Percentiles rank a stretch among this genome's conserved stretches.
phyloP scores from a whole-genome alignment of 1,140 invertebrate species.

The Drosophila kanapiae region DNA sequence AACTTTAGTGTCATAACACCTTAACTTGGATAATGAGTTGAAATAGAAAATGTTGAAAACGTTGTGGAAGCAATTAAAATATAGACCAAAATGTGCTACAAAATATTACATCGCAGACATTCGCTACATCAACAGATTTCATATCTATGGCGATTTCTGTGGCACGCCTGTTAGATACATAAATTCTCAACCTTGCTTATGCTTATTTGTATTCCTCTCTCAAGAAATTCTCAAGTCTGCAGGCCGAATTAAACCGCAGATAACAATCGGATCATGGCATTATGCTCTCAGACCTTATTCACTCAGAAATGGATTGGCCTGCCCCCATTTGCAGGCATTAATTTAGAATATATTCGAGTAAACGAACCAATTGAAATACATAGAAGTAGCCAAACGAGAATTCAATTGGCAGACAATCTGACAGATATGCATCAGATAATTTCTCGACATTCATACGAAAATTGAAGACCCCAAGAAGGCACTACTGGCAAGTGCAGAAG shows the following conservation, averaged over 20 bases:
- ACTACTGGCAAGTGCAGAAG: slow-evolving; percentile 6
- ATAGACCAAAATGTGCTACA: too few species aligned
- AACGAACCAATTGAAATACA: slow-evolving; percentile 71
- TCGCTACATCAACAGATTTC: too few species aligned
- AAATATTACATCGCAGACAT: too few species aligned
- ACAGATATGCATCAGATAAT: slow-evolving; percentile 38
- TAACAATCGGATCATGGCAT: slow-evolving; percentile 6
- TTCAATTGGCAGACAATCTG: slow-evolving; percentile 64
- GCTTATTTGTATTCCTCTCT: neutral
- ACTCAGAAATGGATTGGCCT: slow-evolving; percentile 1
- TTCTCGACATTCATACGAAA: slow-evolving; percentile 20
- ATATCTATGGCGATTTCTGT: too few species aligned
- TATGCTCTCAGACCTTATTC: neutral
- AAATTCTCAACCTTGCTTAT: too few species aligned
- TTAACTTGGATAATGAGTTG: too few species aligned
- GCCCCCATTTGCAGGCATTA: slow-evolving; percentile 21
- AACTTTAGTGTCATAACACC: too few species aligned
- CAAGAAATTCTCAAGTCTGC: neutral
- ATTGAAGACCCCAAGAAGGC: slow-evolving; percentile 3
- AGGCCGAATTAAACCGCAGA: neutral
- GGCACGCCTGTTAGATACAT: too few species aligned
- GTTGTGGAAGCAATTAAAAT: too few species aligned
- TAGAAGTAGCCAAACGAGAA: slow-evolving; percentile 43
- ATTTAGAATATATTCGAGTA: slow-evolving; percentile 49
- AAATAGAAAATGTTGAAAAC: neutral